phyloP scores from a whole-genome alignment of 2,113 vertebrate species.

The Dinomys branickii region DNA sequence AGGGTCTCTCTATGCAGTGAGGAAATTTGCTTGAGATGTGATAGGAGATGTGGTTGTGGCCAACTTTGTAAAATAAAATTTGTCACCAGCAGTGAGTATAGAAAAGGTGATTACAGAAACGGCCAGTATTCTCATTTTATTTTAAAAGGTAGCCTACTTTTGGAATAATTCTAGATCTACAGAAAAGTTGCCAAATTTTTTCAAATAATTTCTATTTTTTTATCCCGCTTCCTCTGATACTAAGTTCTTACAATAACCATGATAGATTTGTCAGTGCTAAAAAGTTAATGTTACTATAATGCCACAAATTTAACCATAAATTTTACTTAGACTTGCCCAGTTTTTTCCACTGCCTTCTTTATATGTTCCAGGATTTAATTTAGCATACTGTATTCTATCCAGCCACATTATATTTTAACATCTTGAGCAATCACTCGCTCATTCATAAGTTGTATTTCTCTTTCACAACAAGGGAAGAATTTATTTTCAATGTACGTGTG shows the following conservation, averaged over 20 bases:
- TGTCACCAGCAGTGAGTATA: neutral
- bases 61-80: neutral
- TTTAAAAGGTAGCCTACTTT: neutral
- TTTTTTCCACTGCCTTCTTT: slow-evolving; percentile 1
- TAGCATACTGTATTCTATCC: neutral
- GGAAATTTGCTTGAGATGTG: neutral
- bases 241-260: neutral
- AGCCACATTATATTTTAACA: neutral
- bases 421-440: neutral
- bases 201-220: neutral
- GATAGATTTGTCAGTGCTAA: slow-evolving; percentile 5
- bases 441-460: neutral
- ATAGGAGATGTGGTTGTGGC: neutral
- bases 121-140: neutral
- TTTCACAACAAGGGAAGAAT: slow-evolving; percentile 31
- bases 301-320: neutral
- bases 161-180: slow-evolving; percentile 19
- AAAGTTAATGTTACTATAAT: neutral
- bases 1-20: neutral
- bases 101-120: neutral
- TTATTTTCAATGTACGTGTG: slow-evolving; percentile 9
- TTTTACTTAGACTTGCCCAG: neutral
- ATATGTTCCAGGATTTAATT: neutral
- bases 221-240: neutral
- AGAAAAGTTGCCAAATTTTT: neutral